Evolutionary conservation across 2,888 invertebrate genomes (phyloP).

Genomic region (Cheilosia vulpina): DNA sequence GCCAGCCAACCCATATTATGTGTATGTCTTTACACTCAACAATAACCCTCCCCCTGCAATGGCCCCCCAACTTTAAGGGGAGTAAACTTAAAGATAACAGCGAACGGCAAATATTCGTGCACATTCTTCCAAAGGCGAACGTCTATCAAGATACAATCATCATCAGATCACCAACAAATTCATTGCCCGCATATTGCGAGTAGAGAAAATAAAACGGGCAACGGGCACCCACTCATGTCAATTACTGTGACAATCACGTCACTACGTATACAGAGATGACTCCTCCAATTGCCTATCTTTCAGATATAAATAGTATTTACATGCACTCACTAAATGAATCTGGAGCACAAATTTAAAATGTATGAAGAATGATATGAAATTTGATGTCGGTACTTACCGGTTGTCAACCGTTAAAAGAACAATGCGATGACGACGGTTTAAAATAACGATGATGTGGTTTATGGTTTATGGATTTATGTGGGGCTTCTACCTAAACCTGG

Average conservation of each 20-base stretch:
- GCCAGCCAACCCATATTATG: not conserved
- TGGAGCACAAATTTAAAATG: constrained; percentile 16
- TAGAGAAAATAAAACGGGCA: not conserved
- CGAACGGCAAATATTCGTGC: constrained; percentile 35
- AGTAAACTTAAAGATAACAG: constrained; percentile 19
- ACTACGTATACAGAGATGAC: constrained; percentile 3
- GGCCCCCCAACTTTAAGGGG: not conserved
- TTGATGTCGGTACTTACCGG: constrained; percentile 21
- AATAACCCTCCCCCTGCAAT: not conserved
- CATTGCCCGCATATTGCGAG: not conserved
- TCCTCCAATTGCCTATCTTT: not conserved
- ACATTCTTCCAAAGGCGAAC: constrained; percentile 17
- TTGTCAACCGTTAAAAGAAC: constrained; percentile 18
- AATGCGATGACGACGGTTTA: not conserved
- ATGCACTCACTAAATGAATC: constrained; percentile 22
- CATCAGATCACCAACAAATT: constrained; percentile 23
- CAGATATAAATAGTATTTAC: constrained; percentile 33
- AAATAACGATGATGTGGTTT: constrained; percentile 36
- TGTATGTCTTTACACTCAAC: not conserved
- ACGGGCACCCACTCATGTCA: constrained; percentile 34
- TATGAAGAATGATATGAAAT: not conserved
- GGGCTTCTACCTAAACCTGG: constrained; percentile 3
- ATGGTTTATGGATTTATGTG: not conserved
- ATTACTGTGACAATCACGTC: constrained; percentile 61
- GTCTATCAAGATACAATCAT: constrained; percentile 29